Conservation (phyloP, 1,140 invertebrate genomes). For the Drosophila malerkotliana region DNA sequence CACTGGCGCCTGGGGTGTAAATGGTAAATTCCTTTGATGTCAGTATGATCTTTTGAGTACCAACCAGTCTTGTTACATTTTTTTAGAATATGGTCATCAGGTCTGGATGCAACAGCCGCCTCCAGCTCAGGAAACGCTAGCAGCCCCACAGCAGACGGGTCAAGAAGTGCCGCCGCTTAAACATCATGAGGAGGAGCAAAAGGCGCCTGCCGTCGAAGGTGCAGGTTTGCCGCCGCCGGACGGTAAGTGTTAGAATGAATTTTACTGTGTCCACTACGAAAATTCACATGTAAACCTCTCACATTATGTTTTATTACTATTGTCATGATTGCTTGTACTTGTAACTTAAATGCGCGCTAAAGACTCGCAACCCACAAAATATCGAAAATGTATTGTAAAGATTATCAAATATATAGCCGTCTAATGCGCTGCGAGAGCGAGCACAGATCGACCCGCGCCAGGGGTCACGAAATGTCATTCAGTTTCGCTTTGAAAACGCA, state of each 20-base stretch:
- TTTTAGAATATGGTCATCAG: slow-evolving; percentile 68
- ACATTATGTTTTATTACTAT: slow-evolving; percentile 80
- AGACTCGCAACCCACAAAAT: slow-evolving; percentile 26
- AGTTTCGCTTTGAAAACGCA: slow-evolving; percentile 32
- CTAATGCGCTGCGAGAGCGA: slow-evolving; percentile 37
- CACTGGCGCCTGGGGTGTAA: slow-evolving; percentile 61
- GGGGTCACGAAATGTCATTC: slow-evolving; percentile 41
- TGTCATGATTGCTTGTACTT: slow-evolving; percentile 68
- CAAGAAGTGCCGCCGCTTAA: slow-evolving; percentile 8
- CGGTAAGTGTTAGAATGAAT: slow-evolving; percentile 77
- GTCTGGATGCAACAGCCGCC: slow-evolving; percentile 63
- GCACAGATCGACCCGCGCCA: slow-evolving; percentile 34
- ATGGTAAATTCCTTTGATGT: slow-evolving; percentile 50
- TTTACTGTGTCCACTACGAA: slow-evolving; percentile 52
- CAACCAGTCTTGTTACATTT: background rate
- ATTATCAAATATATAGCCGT: slow-evolving; percentile 51
- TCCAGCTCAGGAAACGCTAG: slow-evolving; percentile 34
- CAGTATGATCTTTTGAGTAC: too few relatives aligned
- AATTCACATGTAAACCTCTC: slow-evolving; percentile 80
- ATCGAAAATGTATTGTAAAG: slow-evolving; percentile 54
- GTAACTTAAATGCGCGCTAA: slow-evolving; percentile 44
- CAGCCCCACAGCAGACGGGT: slow-evolving; percentile 28
- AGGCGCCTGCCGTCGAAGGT: slow-evolving; percentile 53
- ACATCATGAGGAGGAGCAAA: slow-evolving; percentile 46
- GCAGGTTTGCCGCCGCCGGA: slow-evolving; percentile 72